Conservation (phyloP, 1,140 invertebrate genomes). For the Aplysia californica region DNA sequence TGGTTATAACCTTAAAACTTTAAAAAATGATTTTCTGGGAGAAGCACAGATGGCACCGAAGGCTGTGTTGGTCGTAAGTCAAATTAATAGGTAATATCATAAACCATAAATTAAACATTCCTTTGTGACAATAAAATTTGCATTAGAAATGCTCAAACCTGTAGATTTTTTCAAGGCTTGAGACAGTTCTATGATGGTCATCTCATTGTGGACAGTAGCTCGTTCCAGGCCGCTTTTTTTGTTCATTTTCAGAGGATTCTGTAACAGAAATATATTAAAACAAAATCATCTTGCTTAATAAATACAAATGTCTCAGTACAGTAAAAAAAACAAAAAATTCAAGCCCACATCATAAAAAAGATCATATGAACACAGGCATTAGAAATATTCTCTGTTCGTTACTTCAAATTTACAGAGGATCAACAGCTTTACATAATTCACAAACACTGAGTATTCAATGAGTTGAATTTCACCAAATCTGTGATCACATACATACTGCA, state of each 20-base stretch:
- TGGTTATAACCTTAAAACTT: neutral
- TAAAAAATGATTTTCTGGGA: neutral
- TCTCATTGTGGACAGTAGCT: conserved; percentile 17
- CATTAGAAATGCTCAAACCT: conserved; percentile 10
- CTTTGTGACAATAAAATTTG: neutral
- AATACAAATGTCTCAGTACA: too few species aligned
- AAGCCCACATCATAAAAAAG: neutral
- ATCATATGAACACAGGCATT: neutral
- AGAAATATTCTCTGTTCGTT: neutral
- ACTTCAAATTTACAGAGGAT: neutral
- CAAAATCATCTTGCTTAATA: too few species aligned
- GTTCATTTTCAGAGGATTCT: conserved; percentile 10
- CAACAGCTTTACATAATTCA: neutral
- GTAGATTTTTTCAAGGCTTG: conserved; percentile 27
- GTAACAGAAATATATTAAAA: neutral
- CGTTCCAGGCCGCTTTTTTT: conserved; percentile 18
- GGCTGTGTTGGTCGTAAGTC: too few species aligned
- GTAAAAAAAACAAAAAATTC: too few species aligned
- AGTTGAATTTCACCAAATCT: neutral
- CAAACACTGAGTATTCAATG: neutral
- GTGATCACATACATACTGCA: neutral
- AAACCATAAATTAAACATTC: neutral
- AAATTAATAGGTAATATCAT: too few species aligned
- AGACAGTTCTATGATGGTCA: conserved; percentile 37
- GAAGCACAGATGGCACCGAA: too few species aligned